A percentile compares a stretch with the other conserved stretches of the same genome.
phyloP scores from a whole-genome alignment of 1,140 invertebrate genomes.

The Magallana angulata region DNA sequence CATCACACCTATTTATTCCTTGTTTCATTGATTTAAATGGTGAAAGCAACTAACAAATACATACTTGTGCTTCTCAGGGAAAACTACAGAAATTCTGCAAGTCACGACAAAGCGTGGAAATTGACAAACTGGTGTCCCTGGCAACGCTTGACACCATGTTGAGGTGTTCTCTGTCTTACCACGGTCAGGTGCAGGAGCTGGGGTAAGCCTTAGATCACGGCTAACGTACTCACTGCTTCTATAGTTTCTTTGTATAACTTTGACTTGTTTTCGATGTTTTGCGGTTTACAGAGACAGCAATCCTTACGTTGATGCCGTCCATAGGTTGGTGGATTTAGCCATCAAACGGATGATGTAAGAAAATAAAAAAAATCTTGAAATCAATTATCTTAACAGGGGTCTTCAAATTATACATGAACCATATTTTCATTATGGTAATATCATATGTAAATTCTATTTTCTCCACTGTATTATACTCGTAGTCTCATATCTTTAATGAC shows the following conservation, averaged over 20 bases:
- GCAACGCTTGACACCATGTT: conserved; percentile 55
- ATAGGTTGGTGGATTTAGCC: background rate
- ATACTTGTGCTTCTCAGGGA: background rate
- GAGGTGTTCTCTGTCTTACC: conserved; percentile 50
- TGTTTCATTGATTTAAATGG: no score
- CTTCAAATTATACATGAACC: no score
- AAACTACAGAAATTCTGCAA: background rate
- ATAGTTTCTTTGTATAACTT: no score
- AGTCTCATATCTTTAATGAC: no score
- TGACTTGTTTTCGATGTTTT: no score
- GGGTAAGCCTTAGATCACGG: conserved; percentile 26
- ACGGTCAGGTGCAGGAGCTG: conserved; percentile 44
- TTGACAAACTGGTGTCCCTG: conserved; percentile 35
- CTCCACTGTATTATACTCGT: no score
- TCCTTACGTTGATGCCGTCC: conserved; percentile 45
- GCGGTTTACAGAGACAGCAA: conserved; percentile 30
- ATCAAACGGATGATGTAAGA: conserved; percentile 26
- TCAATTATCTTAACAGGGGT: no score
- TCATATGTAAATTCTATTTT: no score
- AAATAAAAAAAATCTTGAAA: background rate
- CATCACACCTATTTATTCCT: no score
- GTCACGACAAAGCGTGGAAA: conserved; percentile 29
- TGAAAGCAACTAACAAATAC: no score
- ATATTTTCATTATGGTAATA: no score
- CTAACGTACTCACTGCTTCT: no score